Base-by-base conservation (phyloP, 2,113 vertebrate genomes). In the Burhinus bistriatus region DNA sequence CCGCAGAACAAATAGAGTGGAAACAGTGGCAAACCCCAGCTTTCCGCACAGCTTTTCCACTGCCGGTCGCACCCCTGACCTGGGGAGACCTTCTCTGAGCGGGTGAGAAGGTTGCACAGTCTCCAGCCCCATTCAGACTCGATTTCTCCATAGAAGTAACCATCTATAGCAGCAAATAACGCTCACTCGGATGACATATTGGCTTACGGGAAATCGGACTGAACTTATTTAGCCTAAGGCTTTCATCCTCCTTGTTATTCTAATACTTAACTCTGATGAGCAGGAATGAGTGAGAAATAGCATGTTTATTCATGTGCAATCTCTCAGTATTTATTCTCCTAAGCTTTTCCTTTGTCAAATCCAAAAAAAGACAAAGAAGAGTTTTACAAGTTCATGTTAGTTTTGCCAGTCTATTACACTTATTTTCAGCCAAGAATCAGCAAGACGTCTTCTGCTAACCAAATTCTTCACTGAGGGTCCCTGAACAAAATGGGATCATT, bases 1-100 rank as follows among this genome's bases (percentile, higher is more conserved):
- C 96, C 87, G 0, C 95, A 93, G 71, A 97, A 88, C 89, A 97
- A 96, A 96, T 15, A 47, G 90, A 94, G 78, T 34, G 87, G 93
- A 59, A 93, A 87, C 21, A 68, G 94, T 16, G 87, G 96, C 71
- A 95, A 96, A 95, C n/a, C 75, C 21, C 78, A 88, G 78, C 59
- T 34, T 95, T 89, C 89, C 5, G 0, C 8, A 0, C 1, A 21
- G 78, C 38, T 88, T 76, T 94, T 72, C 79, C 87, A 91, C 84
- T 86, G 87, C 82, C 0, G 13, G 84, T 88, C 7, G 0, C 72
- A 49, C 15, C 64, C 76, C 51, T 97, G 95, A 95, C 96, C 96
- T 83, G 55, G 47, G 42, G 47, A 94, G 75, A 95, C 93, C 94
- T 97, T 72, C 62, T 86, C 25, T 2, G 42, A 89, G 70, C 0